Evolutionary conservation across 2,888 invertebrate species (phyloP), one percentile per base, ranked within the genome.

Genomic region (Parthenolecanium corni): DNA sequence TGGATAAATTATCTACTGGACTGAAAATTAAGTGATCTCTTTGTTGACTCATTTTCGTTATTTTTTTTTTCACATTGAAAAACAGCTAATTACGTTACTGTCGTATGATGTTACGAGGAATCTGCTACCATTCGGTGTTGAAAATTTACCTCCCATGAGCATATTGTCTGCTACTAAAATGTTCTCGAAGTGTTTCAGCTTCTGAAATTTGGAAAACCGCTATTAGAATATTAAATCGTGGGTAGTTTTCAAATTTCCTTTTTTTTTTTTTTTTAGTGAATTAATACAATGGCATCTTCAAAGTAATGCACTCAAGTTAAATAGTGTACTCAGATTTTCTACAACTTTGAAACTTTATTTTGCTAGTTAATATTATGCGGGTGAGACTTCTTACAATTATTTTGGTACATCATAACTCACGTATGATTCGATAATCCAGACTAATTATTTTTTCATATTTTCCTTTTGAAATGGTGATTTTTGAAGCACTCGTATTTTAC

Each of bases 101-200:
- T 71, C 70, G 56, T 71, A 71, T 16, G 69, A 65, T 16, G 71
- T 68, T 1, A 71, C 70, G 57, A 70, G 70, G 65, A 71, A 71
- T 51, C 66, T 65, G 1, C 69, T 68, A 24, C 71, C 71, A 49
- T 67, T 68, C 12, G 65, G 64, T 5, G 68, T 69, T 11, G 71
- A 66, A 65, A 71, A 71, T 65, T 66, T 66, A 47, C 71, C 70
- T 24, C 71, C 71, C 25, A 70, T 67, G 40, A 71, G 66, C 66
- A 71, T 64, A 12, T 67, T 67, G 64, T 71, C 70, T 64, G 69
- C 68, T 9, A 70, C 68, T 46, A 66, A 68, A 12, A 69, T 66
- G 25, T 67, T 68, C 40, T 67, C 67, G 46, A 67, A 65, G 38
- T 69, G 70, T 3, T 62, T 66, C 2, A 69, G 64, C 16, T 67